Base-by-base conservation (phyloP, 2,113 vertebrate genomes). In the Odobenus rosmarus region DNA sequence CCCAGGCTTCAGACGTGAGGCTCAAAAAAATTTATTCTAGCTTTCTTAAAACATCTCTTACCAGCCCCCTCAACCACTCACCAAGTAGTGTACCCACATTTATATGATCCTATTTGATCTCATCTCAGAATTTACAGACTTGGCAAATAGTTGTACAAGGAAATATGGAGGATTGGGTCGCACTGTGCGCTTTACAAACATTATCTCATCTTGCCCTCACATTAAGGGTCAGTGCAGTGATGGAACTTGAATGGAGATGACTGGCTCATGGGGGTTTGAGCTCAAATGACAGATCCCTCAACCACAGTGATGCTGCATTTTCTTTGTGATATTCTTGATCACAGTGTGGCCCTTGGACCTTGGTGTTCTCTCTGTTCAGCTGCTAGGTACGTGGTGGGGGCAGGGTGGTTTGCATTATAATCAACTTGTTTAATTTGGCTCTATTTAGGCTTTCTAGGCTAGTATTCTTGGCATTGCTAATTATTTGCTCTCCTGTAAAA, bases 391-490 rank as follows among this genome's bases (percentile, higher is more conserved):
- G 24, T 93, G 4, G 31, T 16, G 4, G 24, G 15, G 15, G 9
- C 36, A 7, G 49, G 1, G 1, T 51, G 14, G 39, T 18, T 36
- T 51, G 10, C 36, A 46, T 51, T 87, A 14, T 69, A 67, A 83
- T 61, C 64, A 92, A 55, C 26, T 77, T 26, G 61, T 88, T 90
- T 93, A 79, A 82, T 93, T 87, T 97, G 82, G 69, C 53, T 93
- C 42, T 71, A 24, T 76, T 69, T 57, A 90, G 80, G 64, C 11
- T 72, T 90, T 86, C 90, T 69, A 1, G 55, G 51, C 21, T 82
- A 55, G 57, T 71, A 16, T 90, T 94, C 67, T 93, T 89, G 92
- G 79, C n/a, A 57, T 77, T 71, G 42, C 12, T 96, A 49, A 33
- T 77, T 88, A 82, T 89, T 92, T 90, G 59, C n/a, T 74, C 4